A percentile compares a stretch with the other conserved stretches of the same genome.
Conservation (phyloP, 2,113 vertebrate genomes). For the Willisornis vidua region DNA sequence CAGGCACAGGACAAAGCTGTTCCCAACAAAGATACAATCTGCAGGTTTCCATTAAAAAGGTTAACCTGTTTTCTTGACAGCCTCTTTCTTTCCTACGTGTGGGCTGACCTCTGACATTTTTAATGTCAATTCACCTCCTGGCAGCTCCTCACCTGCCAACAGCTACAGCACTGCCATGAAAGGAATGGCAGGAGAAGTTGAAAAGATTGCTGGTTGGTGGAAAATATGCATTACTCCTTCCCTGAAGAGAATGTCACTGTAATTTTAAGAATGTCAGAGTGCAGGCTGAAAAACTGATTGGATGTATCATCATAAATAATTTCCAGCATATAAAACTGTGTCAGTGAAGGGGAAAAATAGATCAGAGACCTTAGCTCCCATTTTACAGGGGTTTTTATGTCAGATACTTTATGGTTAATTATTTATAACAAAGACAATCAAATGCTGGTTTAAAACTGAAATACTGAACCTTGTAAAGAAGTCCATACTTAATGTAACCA, state of each 20-base stretch:
- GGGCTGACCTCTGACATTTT: constrained; percentile 38
- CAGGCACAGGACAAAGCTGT: background rate
- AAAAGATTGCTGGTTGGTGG: constrained; percentile 20
- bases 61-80: constrained; percentile 40
- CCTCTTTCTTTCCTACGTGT: background rate
- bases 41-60: constrained; percentile 29
- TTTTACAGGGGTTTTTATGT: background rate
- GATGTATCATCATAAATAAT: constrained; percentile 29
- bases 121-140: constrained; percentile 40
- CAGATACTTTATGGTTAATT: background rate
- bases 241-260: constrained; percentile 5
- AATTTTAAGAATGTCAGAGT: constrained; percentile 26
- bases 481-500: background rate
- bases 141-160: constrained; percentile 44
- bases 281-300: background rate
- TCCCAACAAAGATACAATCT: constrained; percentile 18
- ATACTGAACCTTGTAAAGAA: background rate
- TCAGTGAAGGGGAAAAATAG: background rate
- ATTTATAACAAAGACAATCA: background rate
- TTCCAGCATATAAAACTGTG: background rate
- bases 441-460: background rate
- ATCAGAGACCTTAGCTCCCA: background rate
- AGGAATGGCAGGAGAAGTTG: constrained; percentile 20
- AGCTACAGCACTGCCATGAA: background rate
- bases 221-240: constrained; percentile 26